Evolutionary conservation across 2,888 invertebrate genomes (phyloP).

Genomic region (Ochlodes sylvanus): DNA sequence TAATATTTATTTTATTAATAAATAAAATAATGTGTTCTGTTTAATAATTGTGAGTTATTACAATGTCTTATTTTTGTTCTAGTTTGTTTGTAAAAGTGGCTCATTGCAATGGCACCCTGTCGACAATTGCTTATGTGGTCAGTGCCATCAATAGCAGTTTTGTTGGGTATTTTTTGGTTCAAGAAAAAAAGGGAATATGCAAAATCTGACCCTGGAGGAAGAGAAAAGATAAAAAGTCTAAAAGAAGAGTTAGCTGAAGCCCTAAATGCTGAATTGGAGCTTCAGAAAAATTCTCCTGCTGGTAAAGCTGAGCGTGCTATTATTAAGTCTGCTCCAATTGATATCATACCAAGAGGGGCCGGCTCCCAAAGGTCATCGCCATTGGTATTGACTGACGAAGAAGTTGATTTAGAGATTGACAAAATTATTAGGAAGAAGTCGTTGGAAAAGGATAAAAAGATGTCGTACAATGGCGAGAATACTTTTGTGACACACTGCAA

Average conservation of each 20-base stretch:
- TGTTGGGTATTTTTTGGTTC: conserved; percentile 93
- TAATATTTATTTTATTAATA: no score
- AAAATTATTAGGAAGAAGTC: conserved; percentile 86
- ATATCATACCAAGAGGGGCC: conserved; percentile 84
- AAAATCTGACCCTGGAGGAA: conserved; percentile 91
- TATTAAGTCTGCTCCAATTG: conserved; percentile 88
- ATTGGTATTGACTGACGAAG: conserved; percentile 86
- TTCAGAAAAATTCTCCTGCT: conserved; percentile 73
- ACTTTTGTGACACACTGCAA: conserved; percentile 31
- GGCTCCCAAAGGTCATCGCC: conserved; percentile 84
- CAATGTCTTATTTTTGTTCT: conserved; percentile 64
- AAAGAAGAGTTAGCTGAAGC: conserved; percentile 80
- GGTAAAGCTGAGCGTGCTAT: conserved; percentile 72
- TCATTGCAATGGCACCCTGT: conserved; percentile 90
- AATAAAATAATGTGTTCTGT: neutral
- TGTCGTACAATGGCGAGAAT: conserved; percentile 62
- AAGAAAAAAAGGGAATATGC: conserved; percentile 90
- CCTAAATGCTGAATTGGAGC: conserved; percentile 70
- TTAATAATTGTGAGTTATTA: neutral
- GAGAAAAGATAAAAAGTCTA: conserved; percentile 78
- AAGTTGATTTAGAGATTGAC: conserved; percentile 88
- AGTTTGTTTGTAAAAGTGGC: conserved; percentile 88
- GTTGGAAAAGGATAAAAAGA: conserved; percentile 71
- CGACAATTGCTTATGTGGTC: conserved; percentile 92
- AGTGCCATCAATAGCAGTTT: conserved; percentile 91